Evolutionary conservation across 2,888 invertebrate species (phyloP).

Genomic region (Deladenus siricidicola): DNA sequence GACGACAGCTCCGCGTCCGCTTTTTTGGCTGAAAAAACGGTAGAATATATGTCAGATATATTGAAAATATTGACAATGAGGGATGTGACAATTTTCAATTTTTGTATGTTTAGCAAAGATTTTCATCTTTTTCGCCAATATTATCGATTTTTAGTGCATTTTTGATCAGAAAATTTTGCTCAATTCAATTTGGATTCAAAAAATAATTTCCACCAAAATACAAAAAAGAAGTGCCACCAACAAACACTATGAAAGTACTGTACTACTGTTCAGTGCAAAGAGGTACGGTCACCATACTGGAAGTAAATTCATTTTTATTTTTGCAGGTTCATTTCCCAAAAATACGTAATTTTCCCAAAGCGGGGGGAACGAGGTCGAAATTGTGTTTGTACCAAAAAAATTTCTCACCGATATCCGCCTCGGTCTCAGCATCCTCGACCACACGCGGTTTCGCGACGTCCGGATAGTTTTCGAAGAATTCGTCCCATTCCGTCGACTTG

Average conservation of each 20-base stretch:
- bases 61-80: background rate
- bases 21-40: slow-evolving; percentile 6
- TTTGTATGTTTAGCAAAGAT: no score
- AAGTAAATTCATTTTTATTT: no score
- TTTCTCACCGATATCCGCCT: slow-evolving; percentile 11
- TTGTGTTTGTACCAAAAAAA: slow-evolving; percentile 1
- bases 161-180: background rate
- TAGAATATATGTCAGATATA: no score
- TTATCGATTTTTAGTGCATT: background rate
- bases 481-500: slow-evolving; percentile 37
- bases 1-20: slow-evolving; percentile 12
- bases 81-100: background rate
- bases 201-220: no score
- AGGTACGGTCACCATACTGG: no score
- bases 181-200: background rate
- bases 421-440: slow-evolving; percentile 16
- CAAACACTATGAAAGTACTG: no score
- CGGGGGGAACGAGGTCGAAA: no score
- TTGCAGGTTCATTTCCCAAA: no score
- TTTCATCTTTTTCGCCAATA: background rate
- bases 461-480: slow-evolving; percentile 44
- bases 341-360: no score
- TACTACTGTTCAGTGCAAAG: no score
- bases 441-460: slow-evolving; percentile 37
- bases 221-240: no score